phyloP scores from a whole-genome alignment of 2,113 vertebrate genomes.

The Microtus pennsylvanicus region DNA sequence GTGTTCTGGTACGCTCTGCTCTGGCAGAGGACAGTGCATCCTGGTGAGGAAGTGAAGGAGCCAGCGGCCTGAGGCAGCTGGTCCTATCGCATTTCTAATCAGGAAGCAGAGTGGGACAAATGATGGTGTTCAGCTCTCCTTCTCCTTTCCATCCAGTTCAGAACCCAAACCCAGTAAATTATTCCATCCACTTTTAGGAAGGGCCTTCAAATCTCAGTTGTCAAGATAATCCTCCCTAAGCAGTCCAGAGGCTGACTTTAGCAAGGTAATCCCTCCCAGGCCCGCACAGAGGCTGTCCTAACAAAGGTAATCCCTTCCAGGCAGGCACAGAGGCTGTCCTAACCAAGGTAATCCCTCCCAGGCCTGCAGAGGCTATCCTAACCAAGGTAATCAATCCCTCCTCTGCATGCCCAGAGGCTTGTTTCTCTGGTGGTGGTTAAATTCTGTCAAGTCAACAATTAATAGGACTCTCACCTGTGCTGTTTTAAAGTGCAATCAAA shows the following conservation, averaged over 20 bases:
- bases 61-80: neutral
- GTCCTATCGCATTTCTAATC: neutral
- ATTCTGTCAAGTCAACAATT: neutral
- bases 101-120: neutral
- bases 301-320: neutral
- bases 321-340: too few relatives aligned
- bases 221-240: neutral
- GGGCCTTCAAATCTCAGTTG: neutral
- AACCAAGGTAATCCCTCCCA: too few relatives aligned
- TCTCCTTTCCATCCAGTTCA: neutral
- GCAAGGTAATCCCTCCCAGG: neutral
- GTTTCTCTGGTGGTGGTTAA: neutral
- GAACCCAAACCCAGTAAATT: neutral
- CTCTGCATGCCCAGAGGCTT: neutral
- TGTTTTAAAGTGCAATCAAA: conserved; percentile 28
- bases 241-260: neutral
- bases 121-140: too few relatives aligned
- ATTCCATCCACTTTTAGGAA: neutral
- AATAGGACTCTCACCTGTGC: neutral
- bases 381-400: too few relatives aligned
- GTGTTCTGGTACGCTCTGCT: neutral
- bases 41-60: neutral
- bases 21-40: neutral
- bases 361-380: neutral
- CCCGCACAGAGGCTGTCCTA: too few relatives aligned